Base-by-base conservation (phyloP, 2,888 invertebrate species). In the Eulithis prunata region DNA sequence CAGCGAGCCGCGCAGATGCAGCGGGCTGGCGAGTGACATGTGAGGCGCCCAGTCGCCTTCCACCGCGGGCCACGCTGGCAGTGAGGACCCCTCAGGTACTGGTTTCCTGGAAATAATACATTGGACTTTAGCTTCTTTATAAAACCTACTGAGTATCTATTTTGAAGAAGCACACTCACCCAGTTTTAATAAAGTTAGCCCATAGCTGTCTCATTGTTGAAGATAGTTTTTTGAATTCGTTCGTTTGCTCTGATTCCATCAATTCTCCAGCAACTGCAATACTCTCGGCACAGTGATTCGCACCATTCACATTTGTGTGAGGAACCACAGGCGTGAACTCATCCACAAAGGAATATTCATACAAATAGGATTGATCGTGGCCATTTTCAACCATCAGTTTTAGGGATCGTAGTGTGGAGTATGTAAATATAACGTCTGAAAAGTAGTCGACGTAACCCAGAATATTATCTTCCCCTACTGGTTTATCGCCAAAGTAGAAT, bases 131-230 rank as follows among this genome's bases (percentile, higher is more conserved):
- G 32, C 32, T 32, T 32, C 32, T 32, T 32, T 6, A 1, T 2
- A 32, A 32, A 32, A 32, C 32, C 32, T 32, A 32, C 32, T 3
- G 6, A 32, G 4, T 32, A 32, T 32, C 32, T 32, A 3, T 32
- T 32, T 32, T 32, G 32, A 2, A 32, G 32, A 41, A 41, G 8
- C 41, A 2, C 7, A 62, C 81, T 76, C 69, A 85, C 85, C 84
- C 81, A 4, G 75, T 79, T 49, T 73, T 82, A 6, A 84, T 75
- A 54, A 85, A 86, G 56, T 81, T 82, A 6, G 73, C 69, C 85
- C 85, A 85, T 7, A 84, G 62, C 46, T 80, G 73, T 53, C 80
- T 74, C n/a, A 81, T 62, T 1, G 63, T 52, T 3, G 57, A 52
- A 57, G 76, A 79, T 63, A 82, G 75, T 4, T 72, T 68, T 21